phyloP scores from a whole-genome alignment of 2,797 vertebrate species.

The Cuniculus paca region DNA sequence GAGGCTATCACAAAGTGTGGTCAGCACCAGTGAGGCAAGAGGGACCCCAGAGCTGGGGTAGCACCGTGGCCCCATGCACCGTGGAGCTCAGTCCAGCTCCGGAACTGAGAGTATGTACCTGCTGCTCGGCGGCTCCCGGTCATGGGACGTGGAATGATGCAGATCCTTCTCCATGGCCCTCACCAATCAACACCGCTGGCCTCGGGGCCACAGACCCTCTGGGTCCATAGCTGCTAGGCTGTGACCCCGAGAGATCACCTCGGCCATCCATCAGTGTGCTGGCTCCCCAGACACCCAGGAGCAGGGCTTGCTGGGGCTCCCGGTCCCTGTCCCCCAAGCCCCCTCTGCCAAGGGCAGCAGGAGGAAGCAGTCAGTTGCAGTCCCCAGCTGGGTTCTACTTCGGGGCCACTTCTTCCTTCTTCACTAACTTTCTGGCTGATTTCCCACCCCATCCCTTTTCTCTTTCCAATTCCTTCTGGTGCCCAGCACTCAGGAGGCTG shows the following conservation, averaged over 20 bases:
- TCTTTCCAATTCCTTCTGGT: neutral
- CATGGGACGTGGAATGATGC: neutral
- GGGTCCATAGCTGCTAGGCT: neutral
- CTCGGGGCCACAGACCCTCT: neutral
- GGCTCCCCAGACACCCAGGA: neutral
- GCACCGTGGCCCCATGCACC: fast-evolving
- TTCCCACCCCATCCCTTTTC: neutral
- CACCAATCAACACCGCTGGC: fast-evolving
- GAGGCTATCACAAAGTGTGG: neutral
- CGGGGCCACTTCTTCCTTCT: neutral
- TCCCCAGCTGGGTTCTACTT: neutral
- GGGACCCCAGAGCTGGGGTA: neutral
- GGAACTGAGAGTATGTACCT: neutral
- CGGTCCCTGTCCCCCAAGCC: neutral
- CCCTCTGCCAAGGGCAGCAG: neutral
- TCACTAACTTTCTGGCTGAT: neutral
- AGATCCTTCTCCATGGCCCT: neutral
- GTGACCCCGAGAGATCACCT: neutral
- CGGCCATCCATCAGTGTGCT: fast-evolving
- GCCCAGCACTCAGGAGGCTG: neutral
- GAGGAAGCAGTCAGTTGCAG: neutral
- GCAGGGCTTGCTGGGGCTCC: neutral
- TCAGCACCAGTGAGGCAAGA: too few species aligned
- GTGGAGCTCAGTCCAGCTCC: neutral
- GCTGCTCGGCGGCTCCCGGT: neutral